phyloP scores from a whole-genome alignment of 2,888 invertebrate genomes.

The Bedellia somnulentella region DNA sequence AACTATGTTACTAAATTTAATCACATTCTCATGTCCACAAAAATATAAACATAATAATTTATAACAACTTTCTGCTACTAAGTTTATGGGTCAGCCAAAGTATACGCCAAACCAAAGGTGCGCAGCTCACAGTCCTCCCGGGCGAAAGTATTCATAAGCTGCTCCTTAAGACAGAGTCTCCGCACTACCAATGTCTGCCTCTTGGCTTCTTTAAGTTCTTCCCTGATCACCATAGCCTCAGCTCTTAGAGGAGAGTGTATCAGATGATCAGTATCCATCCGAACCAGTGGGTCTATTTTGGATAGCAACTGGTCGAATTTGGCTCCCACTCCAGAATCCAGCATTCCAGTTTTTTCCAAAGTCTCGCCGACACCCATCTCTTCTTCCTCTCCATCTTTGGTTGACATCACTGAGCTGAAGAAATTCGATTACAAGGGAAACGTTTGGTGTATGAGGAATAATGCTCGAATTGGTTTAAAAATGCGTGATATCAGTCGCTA shows the following conservation, averaged over 20 bases:
- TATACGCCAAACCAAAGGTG: slow-evolving; percentile 37
- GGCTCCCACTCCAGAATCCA: slow-evolving; percentile 49
- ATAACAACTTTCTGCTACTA: no score
- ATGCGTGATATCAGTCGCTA: neutral
- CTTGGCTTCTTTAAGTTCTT: slow-evolving; percentile 44
- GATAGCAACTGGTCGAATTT: slow-evolving; percentile 40
- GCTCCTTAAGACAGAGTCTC: slow-evolving; percentile 35
- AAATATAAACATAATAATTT: neutral
- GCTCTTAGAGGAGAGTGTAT: slow-evolving; percentile 37
- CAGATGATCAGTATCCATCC: slow-evolving; percentile 32
- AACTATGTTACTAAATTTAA: no score
- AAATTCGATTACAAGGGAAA: neutral
- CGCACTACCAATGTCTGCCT: slow-evolving; percentile 42
- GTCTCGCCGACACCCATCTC: slow-evolving; percentile 22
- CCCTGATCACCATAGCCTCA: slow-evolving; percentile 51
- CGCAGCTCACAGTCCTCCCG: slow-evolving; percentile 40
- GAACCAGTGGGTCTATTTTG: slow-evolving; percentile 32
- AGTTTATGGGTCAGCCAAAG: slow-evolving; percentile 26
- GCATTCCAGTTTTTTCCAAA: slow-evolving; percentile 38
- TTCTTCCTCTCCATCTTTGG: slow-evolving; percentile 12
- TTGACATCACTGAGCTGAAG: neutral
- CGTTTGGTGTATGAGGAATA: neutral
- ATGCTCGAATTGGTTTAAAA: neutral
- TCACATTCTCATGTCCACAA: neutral
- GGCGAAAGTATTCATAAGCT: slow-evolving; percentile 33